These are phyloP conservation scores for Leptodactylus fuscus DNA, from an alignment of 2,113 vertebrate genomes.

Conservation along the genomic window DNA sequence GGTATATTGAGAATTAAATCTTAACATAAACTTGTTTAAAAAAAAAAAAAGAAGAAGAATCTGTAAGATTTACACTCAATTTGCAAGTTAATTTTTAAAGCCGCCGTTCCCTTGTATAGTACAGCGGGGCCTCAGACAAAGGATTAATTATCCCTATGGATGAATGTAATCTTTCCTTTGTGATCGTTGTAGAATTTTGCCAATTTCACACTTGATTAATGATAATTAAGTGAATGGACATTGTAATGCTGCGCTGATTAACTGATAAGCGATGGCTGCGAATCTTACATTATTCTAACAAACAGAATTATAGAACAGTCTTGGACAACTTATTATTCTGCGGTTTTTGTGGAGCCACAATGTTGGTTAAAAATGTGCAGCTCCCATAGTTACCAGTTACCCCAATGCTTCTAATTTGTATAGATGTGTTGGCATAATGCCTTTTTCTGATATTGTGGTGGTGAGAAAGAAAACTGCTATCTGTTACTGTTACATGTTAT, in stretches of 20 bases:
- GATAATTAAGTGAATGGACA: not conserved
- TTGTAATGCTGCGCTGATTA: not conserved
- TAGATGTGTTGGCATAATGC: too few relatives aligned
- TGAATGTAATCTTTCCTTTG: not conserved
- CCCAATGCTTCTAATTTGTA: too few relatives aligned
- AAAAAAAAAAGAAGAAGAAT: not conserved
- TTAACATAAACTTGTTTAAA: not conserved
- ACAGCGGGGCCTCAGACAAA: not conserved
- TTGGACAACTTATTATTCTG: not conserved
- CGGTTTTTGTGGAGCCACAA: too few relatives aligned
- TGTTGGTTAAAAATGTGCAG: too few relatives aligned
- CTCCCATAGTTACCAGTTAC: too few relatives aligned
- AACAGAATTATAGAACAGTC: not conserved
- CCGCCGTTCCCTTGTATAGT: too few relatives aligned
- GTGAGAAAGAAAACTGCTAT: too few relatives aligned
- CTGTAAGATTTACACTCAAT: too few relatives aligned
- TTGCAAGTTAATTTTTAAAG: not conserved
- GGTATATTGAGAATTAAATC: not conserved
- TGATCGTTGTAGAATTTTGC: not conserved
- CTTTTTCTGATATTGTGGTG: too few relatives aligned
- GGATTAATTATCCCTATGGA: not conserved
- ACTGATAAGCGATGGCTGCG: not conserved
- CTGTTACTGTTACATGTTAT: too few relatives aligned
- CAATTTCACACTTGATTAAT: slow-evolving; percentile 12
- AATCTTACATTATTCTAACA: not conserved